Conservation (phyloP, 2,888 invertebrate species). For the Cyclophora punctaria region DNA sequence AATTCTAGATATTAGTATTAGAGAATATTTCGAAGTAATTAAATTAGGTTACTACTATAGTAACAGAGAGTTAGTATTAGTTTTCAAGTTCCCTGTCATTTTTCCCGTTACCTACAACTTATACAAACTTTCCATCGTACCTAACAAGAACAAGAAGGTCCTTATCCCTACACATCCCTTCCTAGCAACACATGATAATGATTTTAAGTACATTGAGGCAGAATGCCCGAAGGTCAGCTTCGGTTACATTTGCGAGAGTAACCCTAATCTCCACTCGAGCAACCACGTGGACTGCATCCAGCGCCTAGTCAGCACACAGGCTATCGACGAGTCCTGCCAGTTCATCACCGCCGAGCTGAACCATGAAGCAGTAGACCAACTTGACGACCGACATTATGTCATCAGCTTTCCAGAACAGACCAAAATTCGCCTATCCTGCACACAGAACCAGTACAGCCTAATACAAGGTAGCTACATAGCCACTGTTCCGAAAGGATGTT, state of each 20-base stretch:
- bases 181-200: constrained; percentile 9
- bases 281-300: constrained; percentile 4
- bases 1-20: constrained; percentile 9
- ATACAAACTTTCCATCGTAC: constrained; percentile 6
- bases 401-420: constrained; percentile 11
- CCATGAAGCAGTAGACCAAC: constrained; percentile 7
- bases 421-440: constrained; percentile 10
- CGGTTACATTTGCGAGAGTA: constrained; percentile 14
- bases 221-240: constrained; percentile 4
- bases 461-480: constrained; percentile 5
- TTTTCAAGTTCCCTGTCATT: constrained; percentile 7
- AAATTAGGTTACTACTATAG: constrained; percentile 6
- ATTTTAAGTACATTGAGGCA: constrained; percentile 7
- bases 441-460: constrained; percentile 7
- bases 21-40: constrained; percentile 15
- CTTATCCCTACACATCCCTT: constrained; percentile 10
- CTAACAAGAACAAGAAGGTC: constrained; percentile 9
- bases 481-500: neutral
- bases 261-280: constrained; percentile 1
- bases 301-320: constrained; percentile 3
- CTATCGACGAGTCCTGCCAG: constrained; percentile 1
- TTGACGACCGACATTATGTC: constrained; percentile 15
- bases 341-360: constrained; percentile 3
- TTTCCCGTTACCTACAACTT: constrained; percentile 1
- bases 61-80: neutral